phyloP scores from a whole-genome alignment of 2,797 vertebrate species.

The Apogon talboti region DNA sequence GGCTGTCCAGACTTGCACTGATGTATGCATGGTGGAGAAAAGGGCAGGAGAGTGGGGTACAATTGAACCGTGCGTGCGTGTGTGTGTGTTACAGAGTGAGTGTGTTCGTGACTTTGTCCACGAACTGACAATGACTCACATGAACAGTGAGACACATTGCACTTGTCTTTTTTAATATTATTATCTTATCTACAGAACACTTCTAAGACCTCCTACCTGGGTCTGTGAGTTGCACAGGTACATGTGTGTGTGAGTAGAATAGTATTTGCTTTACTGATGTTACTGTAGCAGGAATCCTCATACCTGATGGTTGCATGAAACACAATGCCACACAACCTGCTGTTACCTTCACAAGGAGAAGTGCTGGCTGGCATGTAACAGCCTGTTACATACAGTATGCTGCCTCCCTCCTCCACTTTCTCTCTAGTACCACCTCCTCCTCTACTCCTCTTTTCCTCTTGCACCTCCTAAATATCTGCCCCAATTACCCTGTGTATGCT shows the following conservation, averaged over 20 bases:
- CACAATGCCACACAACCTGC: constrained; percentile 31
- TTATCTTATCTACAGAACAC: constrained; percentile 31
- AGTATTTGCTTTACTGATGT: constrained; percentile 26
- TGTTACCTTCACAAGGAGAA: constrained; percentile 28
- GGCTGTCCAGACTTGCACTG: constrained; percentile 84
- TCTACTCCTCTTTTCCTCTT: constrained; percentile 10
- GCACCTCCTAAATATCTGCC: constrained; percentile 36
- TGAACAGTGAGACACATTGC: constrained; percentile 11
- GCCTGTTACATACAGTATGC: constrained; percentile 37
- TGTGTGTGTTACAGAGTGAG: neutral
- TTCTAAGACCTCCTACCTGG: constrained; percentile 10
- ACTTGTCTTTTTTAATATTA: constrained; percentile 2
- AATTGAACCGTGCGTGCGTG: constrained; percentile 20
- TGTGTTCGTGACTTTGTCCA: constrained; percentile 36
- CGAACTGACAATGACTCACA: constrained; percentile 50
- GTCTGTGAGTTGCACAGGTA: constrained; percentile 27
- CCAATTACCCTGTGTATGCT: constrained; percentile 42
- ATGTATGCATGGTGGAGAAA: constrained; percentile 73
- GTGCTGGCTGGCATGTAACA: constrained; percentile 63
- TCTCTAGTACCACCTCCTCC: constrained; percentile 22
- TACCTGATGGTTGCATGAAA: constrained; percentile 72
- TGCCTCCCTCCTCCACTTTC: constrained; percentile 17
- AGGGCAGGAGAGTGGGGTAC: constrained; percentile 54
- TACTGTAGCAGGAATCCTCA: constrained; percentile 36
- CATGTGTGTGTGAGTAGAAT: constrained; percentile 28